Evolutionary conservation across 30 jellyfish, hydroid and myxozoan genomes (phyloP), one percentile per base, ranked within the genome.

Genomic region (Aurelia aurita): DNA sequence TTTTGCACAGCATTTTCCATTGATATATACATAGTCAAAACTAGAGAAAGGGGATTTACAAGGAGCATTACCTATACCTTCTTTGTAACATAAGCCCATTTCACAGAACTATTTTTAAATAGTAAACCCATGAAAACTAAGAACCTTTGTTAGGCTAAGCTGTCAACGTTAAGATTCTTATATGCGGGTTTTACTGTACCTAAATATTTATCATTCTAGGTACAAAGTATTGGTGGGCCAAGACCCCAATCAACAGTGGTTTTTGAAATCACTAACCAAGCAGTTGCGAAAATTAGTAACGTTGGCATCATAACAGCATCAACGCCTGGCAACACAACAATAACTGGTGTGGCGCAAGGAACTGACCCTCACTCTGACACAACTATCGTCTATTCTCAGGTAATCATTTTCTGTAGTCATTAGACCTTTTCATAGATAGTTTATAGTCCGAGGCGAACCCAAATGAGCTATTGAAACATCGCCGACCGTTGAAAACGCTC

Each of bases 201-300:
- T 39, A 7, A 39, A 39, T 39, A 39, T 39, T 39, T 39, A 4
- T 9, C 51, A 39, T 39, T 31, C 14, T 47, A 92, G 98, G 90
- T 92, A 25, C 82, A 75, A 35, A 92, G 98, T 55, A 43, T 74
- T 53, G 98, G 98, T 15, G 98, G 98, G 46, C 98, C 98, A 15
- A 78, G 96, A 25, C 98, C 98, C 16, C 95, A 92, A 46, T 82
- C 98, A 1, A 87, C 95, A 19, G 84, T 90, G 58, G 87, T 76
- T n/a, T 92, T 80, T 55, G 84, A 72, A 13, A 68, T 92, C 35
- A 87, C 44, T 7, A 92, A 92, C 62, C 43, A 69, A 49, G 67
- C 98, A 7, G 98, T 92, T 39, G 96, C 97, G 18, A 81, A 75
- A 11, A 92, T 92, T n/a, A 51, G 78, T 9, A 88, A 71, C 28